Percentiles rank a stretch among this genome's conserved stretches.
phyloP scores from a whole-genome alignment of 2,113 vertebrate genomes.

The Condylura cristata region DNA sequence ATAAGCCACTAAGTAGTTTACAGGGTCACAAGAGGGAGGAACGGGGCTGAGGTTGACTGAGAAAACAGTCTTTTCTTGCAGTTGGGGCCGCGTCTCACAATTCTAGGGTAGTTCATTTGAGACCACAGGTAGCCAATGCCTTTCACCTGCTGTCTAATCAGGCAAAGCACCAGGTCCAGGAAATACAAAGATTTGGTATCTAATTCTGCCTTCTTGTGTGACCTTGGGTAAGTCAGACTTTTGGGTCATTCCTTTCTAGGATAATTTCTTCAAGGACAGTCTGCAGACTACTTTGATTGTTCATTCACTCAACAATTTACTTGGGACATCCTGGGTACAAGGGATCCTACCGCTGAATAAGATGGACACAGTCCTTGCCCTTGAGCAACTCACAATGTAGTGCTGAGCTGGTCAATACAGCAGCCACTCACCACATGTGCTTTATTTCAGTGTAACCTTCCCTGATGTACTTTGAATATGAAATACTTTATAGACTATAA shows the following conservation, averaged over 20 bases:
- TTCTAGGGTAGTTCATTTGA: background rate
- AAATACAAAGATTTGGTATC: background rate
- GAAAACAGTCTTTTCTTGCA: background rate
- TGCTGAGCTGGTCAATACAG: background rate
- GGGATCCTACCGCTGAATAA: background rate
- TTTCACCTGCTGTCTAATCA: background rate
- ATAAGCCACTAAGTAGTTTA: constrained; percentile 53
- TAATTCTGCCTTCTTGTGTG: background rate
- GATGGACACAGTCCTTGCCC: background rate
- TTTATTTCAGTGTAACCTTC: constrained; percentile 25
- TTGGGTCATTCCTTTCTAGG: background rate
- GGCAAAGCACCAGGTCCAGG: fast-evolving
- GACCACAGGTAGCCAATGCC: background rate
- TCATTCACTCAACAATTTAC: background rate
- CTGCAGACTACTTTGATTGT: background rate
- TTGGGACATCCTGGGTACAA: background rate
- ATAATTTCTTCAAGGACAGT: constrained; percentile 38
- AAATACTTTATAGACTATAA: background rate
- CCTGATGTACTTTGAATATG: background rate
- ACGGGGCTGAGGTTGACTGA: background rate
- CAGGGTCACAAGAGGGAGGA: background rate
- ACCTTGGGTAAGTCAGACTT: background rate
- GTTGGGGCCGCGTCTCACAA: background rate
- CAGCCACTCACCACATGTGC: background rate
- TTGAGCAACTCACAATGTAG: background rate